These are phyloP conservation scores for Perizoma flavofasciatum DNA, from an alignment of 2,888 invertebrate genomes.

Conservation along the genomic window DNA sequence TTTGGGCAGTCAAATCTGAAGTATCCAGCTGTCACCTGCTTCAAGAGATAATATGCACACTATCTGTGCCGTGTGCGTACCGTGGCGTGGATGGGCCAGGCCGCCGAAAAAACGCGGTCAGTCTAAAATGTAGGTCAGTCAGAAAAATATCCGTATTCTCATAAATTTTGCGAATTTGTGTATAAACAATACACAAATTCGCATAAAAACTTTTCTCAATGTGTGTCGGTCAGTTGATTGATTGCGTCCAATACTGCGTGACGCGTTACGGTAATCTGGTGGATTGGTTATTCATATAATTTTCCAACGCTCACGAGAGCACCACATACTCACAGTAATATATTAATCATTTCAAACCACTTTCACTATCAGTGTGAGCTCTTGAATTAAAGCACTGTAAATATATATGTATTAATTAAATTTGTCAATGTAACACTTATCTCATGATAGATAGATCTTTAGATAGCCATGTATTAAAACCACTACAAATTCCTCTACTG, in stretches of 20 bases:
- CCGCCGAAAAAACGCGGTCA: too few species aligned
- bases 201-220: slow-evolving; percentile 3
- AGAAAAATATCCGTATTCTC: too few species aligned
- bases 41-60: too few species aligned
- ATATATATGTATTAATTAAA: neutral
- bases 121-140: too few species aligned
- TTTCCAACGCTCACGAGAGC: slow-evolving; percentile 30
- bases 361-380: slow-evolving; percentile 31
- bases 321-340: slow-evolving; percentile 8
- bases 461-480: too few species aligned
- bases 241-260: slow-evolving; percentile 21
- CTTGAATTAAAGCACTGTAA: neutral
- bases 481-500: too few species aligned
- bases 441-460: neutral
- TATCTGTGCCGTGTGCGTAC: too few species aligned
- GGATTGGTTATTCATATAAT: slow-evolving; percentile 32
- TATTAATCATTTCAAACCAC: slow-evolving; percentile 26
- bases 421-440: neutral
- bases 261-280: slow-evolving; percentile 31
- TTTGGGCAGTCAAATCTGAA: too few species aligned
- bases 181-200: slow-evolving; percentile 1
- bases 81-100: too few species aligned
- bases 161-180: too few species aligned
- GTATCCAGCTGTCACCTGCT: too few species aligned
- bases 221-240: slow-evolving; percentile 26